These are phyloP conservation scores for Hypocryptadius cinnamomeus DNA, from an alignment of 2,113 vertebrate genomes.

Conservation along the genomic window DNA sequence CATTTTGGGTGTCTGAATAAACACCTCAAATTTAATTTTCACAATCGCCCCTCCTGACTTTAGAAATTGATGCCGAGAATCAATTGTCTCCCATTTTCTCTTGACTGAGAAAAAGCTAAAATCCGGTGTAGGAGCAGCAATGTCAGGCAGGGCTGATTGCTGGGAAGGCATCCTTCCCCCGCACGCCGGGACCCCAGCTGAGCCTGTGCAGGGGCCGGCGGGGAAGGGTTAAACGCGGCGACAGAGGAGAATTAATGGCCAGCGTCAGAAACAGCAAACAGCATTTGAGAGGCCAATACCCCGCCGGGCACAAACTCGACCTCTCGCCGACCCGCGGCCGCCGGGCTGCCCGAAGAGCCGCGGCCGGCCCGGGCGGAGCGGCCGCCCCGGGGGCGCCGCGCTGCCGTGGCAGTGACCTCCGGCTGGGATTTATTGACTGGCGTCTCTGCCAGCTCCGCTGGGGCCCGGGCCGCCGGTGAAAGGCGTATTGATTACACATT, in stretches of 20 bases:
- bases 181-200: fast-evolving
- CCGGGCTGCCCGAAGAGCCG: background rate
- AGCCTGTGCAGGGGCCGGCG: background rate
- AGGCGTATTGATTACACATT: slow-evolving; percentile 62
- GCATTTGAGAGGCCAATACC: background rate
- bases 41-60: background rate
- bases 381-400: background rate
- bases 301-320: slow-evolving; percentile 45
- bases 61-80: background rate
- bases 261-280: slow-evolving; percentile 22
- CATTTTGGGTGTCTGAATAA: background rate
- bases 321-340: background rate
- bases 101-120: background rate
- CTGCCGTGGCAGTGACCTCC: slow-evolving; percentile 19
- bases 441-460: background rate
- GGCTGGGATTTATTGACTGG: slow-evolving; percentile 18
- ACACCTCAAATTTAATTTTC: background rate
- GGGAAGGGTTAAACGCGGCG: background rate
- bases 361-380: background rate
- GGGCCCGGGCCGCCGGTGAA: slow-evolving; percentile 4
- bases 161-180: background rate
- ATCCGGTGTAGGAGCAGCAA: background rate
- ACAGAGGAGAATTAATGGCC: slow-evolving; percentile 32
- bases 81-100: background rate
- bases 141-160: fast-evolving